Conservation (phyloP, 1,140 invertebrate species). For the Caenorhabditis elegans region DNA sequence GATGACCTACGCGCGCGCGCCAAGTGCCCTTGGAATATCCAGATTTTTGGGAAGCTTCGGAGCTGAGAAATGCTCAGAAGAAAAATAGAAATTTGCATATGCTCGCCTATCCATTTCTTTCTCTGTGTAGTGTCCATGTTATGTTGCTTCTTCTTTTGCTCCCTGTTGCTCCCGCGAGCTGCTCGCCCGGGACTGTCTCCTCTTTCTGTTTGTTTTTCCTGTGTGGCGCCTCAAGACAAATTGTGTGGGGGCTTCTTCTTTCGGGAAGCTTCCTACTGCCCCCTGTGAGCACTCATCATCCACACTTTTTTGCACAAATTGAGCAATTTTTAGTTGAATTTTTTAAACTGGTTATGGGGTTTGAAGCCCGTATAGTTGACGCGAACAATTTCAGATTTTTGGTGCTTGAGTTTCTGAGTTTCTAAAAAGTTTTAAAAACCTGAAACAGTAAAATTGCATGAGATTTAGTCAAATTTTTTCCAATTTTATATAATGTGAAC, state of each 20-base stretch:
- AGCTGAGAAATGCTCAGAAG: background rate
- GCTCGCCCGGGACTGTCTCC: background rate
- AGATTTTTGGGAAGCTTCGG: background rate
- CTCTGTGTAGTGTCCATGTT: background rate
- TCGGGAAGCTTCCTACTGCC: background rate
- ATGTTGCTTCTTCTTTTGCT: background rate
- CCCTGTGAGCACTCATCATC: background rate
- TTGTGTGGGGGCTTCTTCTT: background rate
- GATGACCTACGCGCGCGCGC: constrained; percentile 2
- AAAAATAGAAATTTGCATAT: no score
- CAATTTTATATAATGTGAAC: no score
- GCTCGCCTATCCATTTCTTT: constrained; percentile 18
- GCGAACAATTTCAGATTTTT: no score
- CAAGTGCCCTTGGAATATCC: constrained; percentile 27
- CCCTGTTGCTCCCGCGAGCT: background rate
- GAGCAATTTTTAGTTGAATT: background rate
- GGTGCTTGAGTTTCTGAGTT: no score
- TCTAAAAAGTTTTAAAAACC: no score
- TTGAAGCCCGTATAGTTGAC: no score
- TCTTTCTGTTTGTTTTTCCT: background rate
- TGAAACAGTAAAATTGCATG: no score
- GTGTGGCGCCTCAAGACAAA: constrained; percentile 17
- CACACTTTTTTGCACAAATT: constrained; percentile 26
- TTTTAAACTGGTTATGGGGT: background rate
- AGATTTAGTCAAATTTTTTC: no score